Evolutionary conservation across 2,113 vertebrate genomes (phyloP), one percentile per base, ranked within the genome.

Genomic region (Orycteropus afer): DNA sequence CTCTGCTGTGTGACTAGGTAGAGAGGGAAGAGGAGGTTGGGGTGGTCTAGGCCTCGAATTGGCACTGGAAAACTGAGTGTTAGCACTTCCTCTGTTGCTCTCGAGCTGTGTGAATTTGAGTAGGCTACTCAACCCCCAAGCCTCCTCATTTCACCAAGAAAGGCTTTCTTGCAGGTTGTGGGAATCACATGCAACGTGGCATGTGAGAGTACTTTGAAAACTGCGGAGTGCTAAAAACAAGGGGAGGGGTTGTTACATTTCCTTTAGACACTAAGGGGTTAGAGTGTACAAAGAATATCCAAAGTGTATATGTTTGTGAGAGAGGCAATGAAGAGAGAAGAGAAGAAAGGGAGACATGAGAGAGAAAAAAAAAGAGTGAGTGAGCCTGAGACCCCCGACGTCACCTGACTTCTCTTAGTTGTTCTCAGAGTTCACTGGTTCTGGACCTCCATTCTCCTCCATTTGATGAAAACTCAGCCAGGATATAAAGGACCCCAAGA

Each of bases 141-240:
- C 27, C 40, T 7, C n/a, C 23, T 65, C 20, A 34, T 37, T 20
- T 14, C 57, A 78, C 25, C 45, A 27, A 11, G 0, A 23, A 61
- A n/a, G 3, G 27, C 40, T 55, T 51, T 59, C 65, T 51, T 69
- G 2, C 20, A 45, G 40, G 17, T 14, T 53, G 51, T 23, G n/a
- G 59, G 59, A 83, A 34, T 61, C 18, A 79, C 7, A 9, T 34
- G 59, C 23, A 57, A 29, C n/a, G 53, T n/a, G 45, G 59, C n/a
- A n/a, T n/a, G n/a, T n/a, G n/a, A n/a, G n/a, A n/a, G 90, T 22
- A 51, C 40, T 74, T 42, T 78, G 40, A 89, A 74, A 94, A 86
- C 9, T 45, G 12, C 3, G 59, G 51, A 57, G 20, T 5, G 0
- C 27, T 87, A 69, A 25, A n/a, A 17, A 61, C 23, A 27, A 81